Percentiles rank a stretch among this genome's conserved stretches.
These are phyloP conservation scores for Gopherus flavomarginatus DNA, from an alignment of 2,113 vertebrate genomes.

Conservation along the genomic window DNA sequence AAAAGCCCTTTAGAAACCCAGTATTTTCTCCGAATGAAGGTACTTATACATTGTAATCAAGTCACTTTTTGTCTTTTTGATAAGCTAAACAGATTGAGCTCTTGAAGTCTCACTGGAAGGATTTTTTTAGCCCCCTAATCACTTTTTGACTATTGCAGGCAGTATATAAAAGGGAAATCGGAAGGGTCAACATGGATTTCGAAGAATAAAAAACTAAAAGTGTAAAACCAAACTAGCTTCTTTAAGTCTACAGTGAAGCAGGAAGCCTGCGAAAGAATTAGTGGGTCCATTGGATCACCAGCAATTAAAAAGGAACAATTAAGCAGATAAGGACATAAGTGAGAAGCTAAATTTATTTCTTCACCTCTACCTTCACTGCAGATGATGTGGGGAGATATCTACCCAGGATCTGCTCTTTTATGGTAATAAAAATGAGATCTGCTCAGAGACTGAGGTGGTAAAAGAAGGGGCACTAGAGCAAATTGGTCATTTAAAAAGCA, in stretches of 20 bases:
- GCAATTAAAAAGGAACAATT: constrained; percentile 9
- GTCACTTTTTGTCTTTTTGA: neutral
- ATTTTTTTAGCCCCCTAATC: neutral
- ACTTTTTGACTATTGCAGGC: neutral
- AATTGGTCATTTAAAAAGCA: neutral
- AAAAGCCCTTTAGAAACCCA: neutral
- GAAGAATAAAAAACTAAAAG: neutral
- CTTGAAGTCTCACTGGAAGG: neutral
- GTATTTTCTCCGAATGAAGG: neutral
- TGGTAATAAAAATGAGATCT: neutral
- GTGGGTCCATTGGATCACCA: neutral
- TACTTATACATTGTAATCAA: neutral
- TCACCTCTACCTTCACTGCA: neutral
- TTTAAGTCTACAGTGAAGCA: neutral
- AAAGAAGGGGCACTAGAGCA: neutral
- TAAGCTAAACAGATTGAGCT: neutral
- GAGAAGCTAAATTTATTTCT: constrained; percentile 33
- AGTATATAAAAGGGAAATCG: neutral
- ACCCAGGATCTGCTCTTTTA: neutral
- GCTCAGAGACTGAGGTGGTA: neutral
- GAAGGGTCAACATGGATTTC: neutral
- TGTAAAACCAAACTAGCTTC: neutral
- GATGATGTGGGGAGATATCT: neutral
- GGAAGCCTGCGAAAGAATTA: constrained; percentile 29
- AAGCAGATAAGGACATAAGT: constrained; percentile 18